Percentiles rank a stretch among this genome's conserved stretches.
phyloP scores from a whole-genome alignment of 2,888 invertebrate genomes.

The Zeuzera pyrina region DNA sequence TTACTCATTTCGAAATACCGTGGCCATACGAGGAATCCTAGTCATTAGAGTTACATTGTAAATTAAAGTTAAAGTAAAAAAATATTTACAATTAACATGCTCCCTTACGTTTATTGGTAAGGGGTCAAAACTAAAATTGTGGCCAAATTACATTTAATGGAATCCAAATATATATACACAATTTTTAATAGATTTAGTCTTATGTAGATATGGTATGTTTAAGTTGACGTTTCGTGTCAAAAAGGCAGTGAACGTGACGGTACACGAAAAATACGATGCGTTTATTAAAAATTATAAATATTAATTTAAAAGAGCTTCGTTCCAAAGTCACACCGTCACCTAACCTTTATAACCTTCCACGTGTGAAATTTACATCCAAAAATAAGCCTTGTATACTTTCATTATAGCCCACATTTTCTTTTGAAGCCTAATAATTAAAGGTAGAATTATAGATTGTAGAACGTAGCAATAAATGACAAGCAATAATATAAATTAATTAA shows the following conservation, averaged over 20 bases:
- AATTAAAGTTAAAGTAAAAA: constrained; percentile 40
- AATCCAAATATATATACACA: constrained; percentile 70
- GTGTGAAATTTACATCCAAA: no score
- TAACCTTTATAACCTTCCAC: no score
- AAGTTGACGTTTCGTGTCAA: constrained; percentile 27
- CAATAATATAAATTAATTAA: constrained; percentile 51
- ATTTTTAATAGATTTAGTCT: constrained; percentile 56
- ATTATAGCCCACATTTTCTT: no score
- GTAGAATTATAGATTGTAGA: no score
- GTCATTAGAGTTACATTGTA: constrained; percentile 69
- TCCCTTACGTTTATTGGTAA: constrained; percentile 58
- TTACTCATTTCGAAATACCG: constrained; percentile 29
- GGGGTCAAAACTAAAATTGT: constrained; percentile 64
- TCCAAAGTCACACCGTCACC: no score
- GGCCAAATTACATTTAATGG: constrained; percentile 71
- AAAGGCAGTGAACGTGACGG: no score
- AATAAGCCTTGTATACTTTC: no score
- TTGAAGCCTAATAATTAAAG: no score
- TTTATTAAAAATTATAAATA: no score
- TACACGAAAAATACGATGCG: no score
- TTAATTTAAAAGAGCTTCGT: no score
- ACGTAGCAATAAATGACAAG: constrained; percentile 65
- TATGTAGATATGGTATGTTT: constrained; percentile 33
- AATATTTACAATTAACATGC: constrained; percentile 60
- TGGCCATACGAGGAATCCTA: constrained; percentile 70